These are phyloP conservation scores for Lepetodrilus schrolli DNA, from an alignment of 2,888 invertebrate genomes.

Conservation along the genomic window DNA sequence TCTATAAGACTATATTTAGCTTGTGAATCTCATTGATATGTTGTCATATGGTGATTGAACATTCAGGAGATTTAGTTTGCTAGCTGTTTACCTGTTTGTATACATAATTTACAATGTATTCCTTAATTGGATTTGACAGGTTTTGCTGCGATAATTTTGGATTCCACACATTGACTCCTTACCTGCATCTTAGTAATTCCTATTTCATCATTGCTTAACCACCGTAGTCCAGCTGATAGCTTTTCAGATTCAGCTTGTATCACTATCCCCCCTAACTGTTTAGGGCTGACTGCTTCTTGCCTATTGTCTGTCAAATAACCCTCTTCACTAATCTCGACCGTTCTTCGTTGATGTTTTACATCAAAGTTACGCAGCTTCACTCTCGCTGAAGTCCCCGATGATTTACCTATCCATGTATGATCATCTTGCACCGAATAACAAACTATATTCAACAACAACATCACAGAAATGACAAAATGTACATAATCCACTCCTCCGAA, in stretches of 20 bases:
- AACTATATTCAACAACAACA: conserved; percentile 35
- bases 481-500: conserved; percentile 31
- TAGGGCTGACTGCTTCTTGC: conserved; percentile 65
- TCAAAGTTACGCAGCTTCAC: conserved; percentile 44
- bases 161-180: no score
- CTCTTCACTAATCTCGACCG: conserved; percentile 45
- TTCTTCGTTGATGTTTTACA: conserved; percentile 43
- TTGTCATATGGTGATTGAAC: no score
- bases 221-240: conserved; percentile 70
- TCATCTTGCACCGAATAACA: conserved; percentile 35
- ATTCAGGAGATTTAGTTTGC: no score
- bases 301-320: conserved; percentile 61
- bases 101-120: no score
- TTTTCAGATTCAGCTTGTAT: conserved; percentile 68
- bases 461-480: conserved; percentile 38
- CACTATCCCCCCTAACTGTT: conserved; percentile 66
- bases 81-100: no score
- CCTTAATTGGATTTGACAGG: no score
- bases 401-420: conserved; percentile 40
- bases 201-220: conserved; percentile 75
- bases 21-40: no score
- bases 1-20: no score
- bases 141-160: no score
- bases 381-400: conserved; percentile 36
- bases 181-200: conserved; percentile 76